These are phyloP conservation scores for Dipodomys spectabilis DNA, from an alignment of 2,113 vertebrate species.

Conservation along the genomic window DNA sequence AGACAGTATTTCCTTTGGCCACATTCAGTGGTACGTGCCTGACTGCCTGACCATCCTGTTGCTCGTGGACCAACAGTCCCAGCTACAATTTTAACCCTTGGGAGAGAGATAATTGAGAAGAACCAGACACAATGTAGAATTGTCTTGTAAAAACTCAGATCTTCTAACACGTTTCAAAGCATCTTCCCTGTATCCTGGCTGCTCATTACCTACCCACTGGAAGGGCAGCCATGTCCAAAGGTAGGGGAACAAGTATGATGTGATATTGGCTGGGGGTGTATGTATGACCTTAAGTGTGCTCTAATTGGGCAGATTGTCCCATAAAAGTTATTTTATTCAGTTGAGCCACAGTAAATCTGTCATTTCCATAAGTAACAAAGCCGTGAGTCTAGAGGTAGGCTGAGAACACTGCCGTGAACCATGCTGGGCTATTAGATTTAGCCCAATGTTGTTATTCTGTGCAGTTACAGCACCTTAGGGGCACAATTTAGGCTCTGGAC, in stretches of 20 bases:
- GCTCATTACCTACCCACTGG: background rate
- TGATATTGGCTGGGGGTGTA: rapidly evolving
- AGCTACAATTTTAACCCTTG: background rate
- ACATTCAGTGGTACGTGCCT: background rate
- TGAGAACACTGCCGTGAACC: slow-evolving; percentile 21
- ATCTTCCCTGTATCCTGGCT: background rate
- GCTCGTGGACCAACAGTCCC: background rate
- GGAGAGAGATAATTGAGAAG: background rate
- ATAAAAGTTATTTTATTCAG: slow-evolving; percentile 64
- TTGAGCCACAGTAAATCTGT: slow-evolving; percentile 72
- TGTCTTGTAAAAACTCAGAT: background rate
- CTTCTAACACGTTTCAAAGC: background rate
- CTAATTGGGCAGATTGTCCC: slow-evolving; percentile 42
- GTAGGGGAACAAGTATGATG: rapidly evolving
- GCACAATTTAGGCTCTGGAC: background rate
- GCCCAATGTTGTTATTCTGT: rapidly evolving
- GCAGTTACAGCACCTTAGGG: slow-evolving; percentile 16
- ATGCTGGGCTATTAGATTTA: background rate
- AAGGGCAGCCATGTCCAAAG: background rate
- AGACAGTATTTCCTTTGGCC: background rate
- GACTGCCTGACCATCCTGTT: background rate
- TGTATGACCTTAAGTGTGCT: slow-evolving; percentile 52
- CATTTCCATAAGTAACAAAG: slow-evolving; percentile 40
- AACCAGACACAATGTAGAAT: background rate
- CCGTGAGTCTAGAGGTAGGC: slow-evolving; percentile 9